Evolutionary conservation across 2,113 vertebrate genomes (phyloP).

Genomic region (Hymenochirus boettgeri): DNA sequence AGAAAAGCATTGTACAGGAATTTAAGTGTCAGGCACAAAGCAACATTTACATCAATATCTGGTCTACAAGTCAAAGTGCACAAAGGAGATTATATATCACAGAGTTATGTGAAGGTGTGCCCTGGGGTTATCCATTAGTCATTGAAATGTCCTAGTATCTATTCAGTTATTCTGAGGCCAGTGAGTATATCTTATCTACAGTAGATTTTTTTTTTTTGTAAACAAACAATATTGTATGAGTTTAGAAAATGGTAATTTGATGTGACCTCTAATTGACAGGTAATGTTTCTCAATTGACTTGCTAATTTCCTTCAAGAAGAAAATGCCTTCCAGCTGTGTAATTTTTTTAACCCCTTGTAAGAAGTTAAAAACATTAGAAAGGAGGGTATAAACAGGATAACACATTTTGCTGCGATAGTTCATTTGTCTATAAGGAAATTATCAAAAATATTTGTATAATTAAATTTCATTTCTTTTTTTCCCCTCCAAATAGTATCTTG

Average conservation of each 20-base stretch:
- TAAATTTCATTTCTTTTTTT: no score
- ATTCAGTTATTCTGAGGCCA: constrained; percentile 3
- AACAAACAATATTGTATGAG: constrained; percentile 22
- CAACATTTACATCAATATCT: constrained; percentile 17
- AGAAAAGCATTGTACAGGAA: constrained; percentile 18
- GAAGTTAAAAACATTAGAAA: constrained; percentile 29
- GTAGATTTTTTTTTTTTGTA: not conserved
- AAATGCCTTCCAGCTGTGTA: constrained; percentile 20
- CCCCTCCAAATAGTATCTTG: no score
- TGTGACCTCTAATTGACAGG: constrained; percentile 22
- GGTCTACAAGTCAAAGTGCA: not conserved
- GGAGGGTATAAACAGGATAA: no score
- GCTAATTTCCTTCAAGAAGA: constrained; percentile 14
- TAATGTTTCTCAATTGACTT: constrained; percentile 20
- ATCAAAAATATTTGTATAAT: no score
- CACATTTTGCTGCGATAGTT: no score
- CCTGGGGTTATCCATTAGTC: not conserved
- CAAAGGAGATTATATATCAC: no score
- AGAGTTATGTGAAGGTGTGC: no score
- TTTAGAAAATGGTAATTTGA: not conserved
- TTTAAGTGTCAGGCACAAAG: not conserved
- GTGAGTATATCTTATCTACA: not conserved
- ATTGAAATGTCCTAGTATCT: not conserved
- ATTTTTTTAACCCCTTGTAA: constrained; percentile 28
- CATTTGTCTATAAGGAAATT: no score